A percentile compares a stretch with the other conserved stretches of the same genome.
Conservation (phyloP, 2,888 invertebrate genomes). For the Acronicta psi region DNA sequence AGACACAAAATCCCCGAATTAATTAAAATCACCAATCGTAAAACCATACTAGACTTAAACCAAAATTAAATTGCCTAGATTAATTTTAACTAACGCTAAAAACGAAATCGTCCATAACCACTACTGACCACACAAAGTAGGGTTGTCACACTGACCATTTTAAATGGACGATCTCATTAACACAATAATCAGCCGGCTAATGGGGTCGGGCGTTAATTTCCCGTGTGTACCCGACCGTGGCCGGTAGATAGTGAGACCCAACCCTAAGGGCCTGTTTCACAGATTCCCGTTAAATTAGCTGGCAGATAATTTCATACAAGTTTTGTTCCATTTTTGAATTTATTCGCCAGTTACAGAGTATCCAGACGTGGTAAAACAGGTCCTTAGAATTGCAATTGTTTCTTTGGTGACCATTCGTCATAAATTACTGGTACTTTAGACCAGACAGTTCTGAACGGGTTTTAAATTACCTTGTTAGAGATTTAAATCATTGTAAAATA, state of each 20-base stretch:
- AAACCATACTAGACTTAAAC: background rate
- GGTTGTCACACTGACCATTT: constrained; percentile 15
- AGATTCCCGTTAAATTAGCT: too few relatives aligned
- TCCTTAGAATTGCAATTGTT: constrained; percentile 53
- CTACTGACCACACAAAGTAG: constrained; percentile 11
- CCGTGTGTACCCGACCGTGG: constrained; percentile 40
- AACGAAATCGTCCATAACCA: background rate
- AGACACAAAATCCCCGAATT: background rate
- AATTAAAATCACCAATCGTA: background rate
- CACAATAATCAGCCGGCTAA: constrained; percentile 51
- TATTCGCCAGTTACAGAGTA: too few relatives aligned
- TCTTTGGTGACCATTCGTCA: constrained; percentile 39
- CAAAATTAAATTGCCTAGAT: constrained; percentile 10
- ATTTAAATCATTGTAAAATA: too few relatives aligned
- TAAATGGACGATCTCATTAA: constrained; percentile 51
- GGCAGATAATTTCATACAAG: too few relatives aligned
- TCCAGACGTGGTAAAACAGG: too few relatives aligned
- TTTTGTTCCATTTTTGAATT: too few relatives aligned
- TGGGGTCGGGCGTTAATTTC: constrained; percentile 49
- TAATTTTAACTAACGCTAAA: background rate
- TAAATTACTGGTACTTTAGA: constrained; percentile 33
- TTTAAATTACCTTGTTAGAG: too few relatives aligned
- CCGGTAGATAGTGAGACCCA: constrained; percentile 41
- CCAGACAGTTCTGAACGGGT: too few relatives aligned
- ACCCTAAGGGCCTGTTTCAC: too few relatives aligned